Conservation (phyloP, 2,888 invertebrate species). For the Stomorhina lunata region DNA sequence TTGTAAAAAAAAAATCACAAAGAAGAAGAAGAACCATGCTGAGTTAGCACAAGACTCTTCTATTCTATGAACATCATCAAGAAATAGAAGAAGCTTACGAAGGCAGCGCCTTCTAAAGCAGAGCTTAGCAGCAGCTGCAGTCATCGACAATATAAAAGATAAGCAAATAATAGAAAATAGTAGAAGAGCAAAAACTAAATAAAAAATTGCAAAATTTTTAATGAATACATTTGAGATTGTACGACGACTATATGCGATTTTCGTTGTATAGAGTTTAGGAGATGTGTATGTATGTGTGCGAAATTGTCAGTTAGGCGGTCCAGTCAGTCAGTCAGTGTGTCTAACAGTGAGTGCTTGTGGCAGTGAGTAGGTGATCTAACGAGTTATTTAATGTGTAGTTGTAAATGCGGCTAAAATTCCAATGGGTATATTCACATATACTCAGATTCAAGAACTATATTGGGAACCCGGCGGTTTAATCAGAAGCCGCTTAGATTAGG, state of each 20-base stretch:
- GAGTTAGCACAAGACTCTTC: slow-evolving; percentile 66
- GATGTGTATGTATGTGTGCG: slow-evolving; percentile 1
- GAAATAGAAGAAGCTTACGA: slow-evolving; percentile 61
- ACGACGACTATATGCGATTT: not conserved
- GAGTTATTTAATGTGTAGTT: slow-evolving; percentile 35
- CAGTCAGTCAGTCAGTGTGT: slow-evolving; percentile 18
- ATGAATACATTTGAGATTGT: slow-evolving; percentile 56
- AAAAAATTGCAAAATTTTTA: slow-evolving; percentile 58
- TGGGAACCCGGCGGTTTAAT: no score
- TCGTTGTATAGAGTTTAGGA: not conserved
- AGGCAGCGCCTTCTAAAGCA: slow-evolving; percentile 39
- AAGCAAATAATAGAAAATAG: slow-evolving; percentile 29
- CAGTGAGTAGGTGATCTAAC: slow-evolving; percentile 38
- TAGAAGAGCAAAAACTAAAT: slow-evolving; percentile 13
- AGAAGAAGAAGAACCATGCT: slow-evolving; percentile 34
- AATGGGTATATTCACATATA: slow-evolving; percentile 2
- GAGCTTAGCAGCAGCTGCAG: slow-evolving; percentile 28
- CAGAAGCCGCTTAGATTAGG: no score
- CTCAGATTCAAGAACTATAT: not conserved
- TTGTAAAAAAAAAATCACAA: no score
- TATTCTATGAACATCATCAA: slow-evolving; percentile 21
- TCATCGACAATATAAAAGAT: slow-evolving; percentile 65
- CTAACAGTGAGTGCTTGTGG: not conserved
- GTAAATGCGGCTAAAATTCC: slow-evolving; percentile 49
- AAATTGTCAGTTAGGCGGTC: slow-evolving; percentile 30